Base-by-base conservation (phyloP, 1,140 invertebrate genomes). In the Temnothorax curvispinosus region DNA sequence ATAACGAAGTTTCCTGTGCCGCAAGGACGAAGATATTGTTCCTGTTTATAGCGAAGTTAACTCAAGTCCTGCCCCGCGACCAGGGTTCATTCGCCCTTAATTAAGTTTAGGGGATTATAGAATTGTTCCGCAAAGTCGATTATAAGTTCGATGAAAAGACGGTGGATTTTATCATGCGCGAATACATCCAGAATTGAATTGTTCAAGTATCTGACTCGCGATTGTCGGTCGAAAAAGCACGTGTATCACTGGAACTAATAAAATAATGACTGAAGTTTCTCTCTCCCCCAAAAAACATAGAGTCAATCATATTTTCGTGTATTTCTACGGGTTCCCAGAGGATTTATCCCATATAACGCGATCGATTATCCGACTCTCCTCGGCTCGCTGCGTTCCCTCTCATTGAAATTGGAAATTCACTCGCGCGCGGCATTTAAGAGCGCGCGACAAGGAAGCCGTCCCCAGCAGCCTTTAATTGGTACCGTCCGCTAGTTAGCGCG, bases 91-190 rank as follows among this genome's bases (percentile, higher is more conserved):
- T 93, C 85, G 85, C 58, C 92, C 91, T 91, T 95, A 94, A 95
- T 95, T 94, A 93, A 90, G 90, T 95, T 95, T 92, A 89, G 89
- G 91, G 89, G 94, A 95, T 95, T 95, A 95, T 94, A 93, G 93
- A 94, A 95, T 94, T 94, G 94, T 94, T 93, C 91, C 91, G 90
- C 87, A 93, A 94, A 95, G 93, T 95, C 90, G 89, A 95, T 95
- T 95, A 95, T 88, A 88, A 89, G 90, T 93, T 90, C 88, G 88
- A 50, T n/a, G 38, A 47, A 47, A 77, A 13, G 85, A 77, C 47
- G 88, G 62, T 15, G 18, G 88, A 88, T 87, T 85, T 54, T 38
- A n/a, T 47, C n/a, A 5, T 27, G 64, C 50, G 35, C 62, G 47
- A n/a, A 18, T 32, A 54, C 62, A 18, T 21, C 11, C 56, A n/a